Conservation (phyloP, 2,888 invertebrate genomes). For the Apomyelois bistriatella region DNA sequence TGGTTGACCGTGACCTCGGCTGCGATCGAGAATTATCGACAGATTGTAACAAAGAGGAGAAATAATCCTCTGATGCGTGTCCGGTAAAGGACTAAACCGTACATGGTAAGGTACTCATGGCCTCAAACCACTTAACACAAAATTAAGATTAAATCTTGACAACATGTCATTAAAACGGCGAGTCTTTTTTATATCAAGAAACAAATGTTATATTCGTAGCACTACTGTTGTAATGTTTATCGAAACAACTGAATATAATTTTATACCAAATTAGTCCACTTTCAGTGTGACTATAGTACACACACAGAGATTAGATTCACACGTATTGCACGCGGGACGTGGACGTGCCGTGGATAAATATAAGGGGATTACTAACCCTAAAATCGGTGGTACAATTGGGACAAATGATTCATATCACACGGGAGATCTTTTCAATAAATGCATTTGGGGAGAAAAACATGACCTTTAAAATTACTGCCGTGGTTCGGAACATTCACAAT, state of each 20-base stretch:
- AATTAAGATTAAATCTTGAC: no score
- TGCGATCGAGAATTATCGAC: neutral
- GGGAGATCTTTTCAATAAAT: neutral
- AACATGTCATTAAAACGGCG: no score
- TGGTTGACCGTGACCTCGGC: conserved; percentile 6
- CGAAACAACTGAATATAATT: no score
- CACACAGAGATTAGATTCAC: neutral
- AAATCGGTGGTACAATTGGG: neutral
- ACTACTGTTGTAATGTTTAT: no score
- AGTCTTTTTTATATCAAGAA: no score
- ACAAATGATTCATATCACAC: conserved; percentile 1
- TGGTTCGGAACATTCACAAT: no score
- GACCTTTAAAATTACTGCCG: neutral
- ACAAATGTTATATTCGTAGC: no score
- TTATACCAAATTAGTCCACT: neutral
- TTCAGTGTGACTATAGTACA: neutral
- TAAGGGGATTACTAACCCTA: conserved; percentile 1
- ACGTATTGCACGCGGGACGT: neutral
- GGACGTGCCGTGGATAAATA: conserved; percentile 2
- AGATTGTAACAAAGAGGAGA: neutral
- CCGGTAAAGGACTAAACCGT: neutral
- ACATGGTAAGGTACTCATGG: no score
- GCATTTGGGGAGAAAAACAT: neutral
- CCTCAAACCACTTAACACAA: no score
- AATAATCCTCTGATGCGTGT: neutral